phyloP scores from a whole-genome alignment of 92 coral and sea anemone species.

The Anthopleura xanthogrammica region DNA sequence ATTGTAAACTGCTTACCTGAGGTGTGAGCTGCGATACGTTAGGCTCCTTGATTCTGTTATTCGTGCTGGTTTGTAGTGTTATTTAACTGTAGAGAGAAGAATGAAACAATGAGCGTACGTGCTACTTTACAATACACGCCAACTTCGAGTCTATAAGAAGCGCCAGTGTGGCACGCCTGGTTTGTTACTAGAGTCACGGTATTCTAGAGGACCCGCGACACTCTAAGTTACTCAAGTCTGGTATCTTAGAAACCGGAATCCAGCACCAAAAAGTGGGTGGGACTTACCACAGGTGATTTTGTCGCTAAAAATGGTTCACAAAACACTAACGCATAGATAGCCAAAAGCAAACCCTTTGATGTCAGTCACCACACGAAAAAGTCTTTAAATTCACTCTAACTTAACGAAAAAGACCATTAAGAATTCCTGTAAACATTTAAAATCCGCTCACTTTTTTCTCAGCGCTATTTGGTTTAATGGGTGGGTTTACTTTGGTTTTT shows the following conservation, averaged over 20 bases:
- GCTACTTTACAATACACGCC: background rate
- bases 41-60: background rate
- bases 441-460: slow-evolving; percentile 31
- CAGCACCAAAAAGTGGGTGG: background rate
- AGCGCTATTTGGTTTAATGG: background rate
- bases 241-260: slow-evolving; percentile 1
- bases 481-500: background rate
- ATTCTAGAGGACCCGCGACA: background rate
- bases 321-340: background rate
- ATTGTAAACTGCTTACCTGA: background rate
- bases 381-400: background rate
- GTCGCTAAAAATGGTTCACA: background rate
- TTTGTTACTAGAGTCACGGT: too few relatives aligned
- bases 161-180: background rate
- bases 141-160: background rate
- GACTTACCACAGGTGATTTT: background rate
- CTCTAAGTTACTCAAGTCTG: background rate
- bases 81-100: background rate
- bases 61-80: background rate
- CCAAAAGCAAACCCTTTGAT: background rate
- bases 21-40: background rate
- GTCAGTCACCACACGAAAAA: background rate
- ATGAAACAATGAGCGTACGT: background rate
- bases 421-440: slow-evolving; percentile 22
- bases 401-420: background rate